These are phyloP conservation scores for Tricholaema leucomelas DNA, from an alignment of 2,113 vertebrate species.

Conservation along the genomic window DNA sequence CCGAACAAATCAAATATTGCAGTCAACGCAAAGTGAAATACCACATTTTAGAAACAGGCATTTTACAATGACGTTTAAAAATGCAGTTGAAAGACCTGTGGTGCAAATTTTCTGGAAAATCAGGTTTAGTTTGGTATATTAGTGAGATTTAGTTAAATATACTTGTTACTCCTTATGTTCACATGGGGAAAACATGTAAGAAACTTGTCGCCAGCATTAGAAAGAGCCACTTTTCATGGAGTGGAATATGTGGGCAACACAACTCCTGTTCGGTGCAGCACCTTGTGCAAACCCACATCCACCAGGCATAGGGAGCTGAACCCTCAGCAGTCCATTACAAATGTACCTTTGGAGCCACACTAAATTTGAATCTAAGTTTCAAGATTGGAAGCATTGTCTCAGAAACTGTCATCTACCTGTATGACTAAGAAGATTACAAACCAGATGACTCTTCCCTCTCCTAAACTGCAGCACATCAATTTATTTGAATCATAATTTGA, in stretches of 20 bases:
- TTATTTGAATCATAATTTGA: not conserved
- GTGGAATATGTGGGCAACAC: accelerated
- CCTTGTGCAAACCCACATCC: not conserved
- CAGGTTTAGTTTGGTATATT: not conserved
- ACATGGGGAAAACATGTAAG: not conserved
- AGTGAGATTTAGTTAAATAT: not conserved
- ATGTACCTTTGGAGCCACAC: not conserved
- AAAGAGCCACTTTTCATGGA: not conserved
- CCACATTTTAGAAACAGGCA: not conserved
- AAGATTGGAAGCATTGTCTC: not conserved
- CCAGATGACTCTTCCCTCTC: not conserved
- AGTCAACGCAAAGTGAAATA: not conserved
- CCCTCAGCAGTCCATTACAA: not conserved
- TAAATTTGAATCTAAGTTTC: not conserved
- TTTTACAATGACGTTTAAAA: not conserved
- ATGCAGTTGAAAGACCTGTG: not conserved
- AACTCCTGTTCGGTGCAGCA: not conserved
- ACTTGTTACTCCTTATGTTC: not conserved
- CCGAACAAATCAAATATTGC: not conserved
- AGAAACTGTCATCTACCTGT: not conserved
- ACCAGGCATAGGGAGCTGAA: not conserved
- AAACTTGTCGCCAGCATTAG: not conserved
- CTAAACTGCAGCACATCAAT: not conserved
- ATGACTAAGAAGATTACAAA: not conserved
- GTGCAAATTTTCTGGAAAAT: not conserved